Conservation (phyloP, 2,797 vertebrate genomes). For the Percopsis omiscomaycus region DNA sequence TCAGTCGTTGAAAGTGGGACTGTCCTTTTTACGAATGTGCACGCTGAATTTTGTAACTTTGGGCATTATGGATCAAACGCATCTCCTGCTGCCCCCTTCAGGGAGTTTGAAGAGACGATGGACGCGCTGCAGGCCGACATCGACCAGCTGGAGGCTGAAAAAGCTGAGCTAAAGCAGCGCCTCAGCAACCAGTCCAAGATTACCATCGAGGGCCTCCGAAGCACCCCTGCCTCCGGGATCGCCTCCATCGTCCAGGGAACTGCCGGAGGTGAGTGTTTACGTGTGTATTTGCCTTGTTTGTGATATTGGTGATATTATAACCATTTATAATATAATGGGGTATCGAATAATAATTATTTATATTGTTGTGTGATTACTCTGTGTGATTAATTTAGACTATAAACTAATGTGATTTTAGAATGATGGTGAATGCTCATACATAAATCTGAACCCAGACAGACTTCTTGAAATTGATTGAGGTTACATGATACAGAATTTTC, state of each 20-base stretch:
- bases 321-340: background rate
- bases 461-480: too few species aligned
- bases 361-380: too few species aligned
- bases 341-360: too few species aligned
- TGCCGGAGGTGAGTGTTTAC: conserved; percentile 76
- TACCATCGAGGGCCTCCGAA: conserved; percentile 86
- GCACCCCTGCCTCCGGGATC: conserved; percentile 81
- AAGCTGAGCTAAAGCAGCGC: conserved; percentile 90
- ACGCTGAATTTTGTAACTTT: background rate
- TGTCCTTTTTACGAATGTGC: background rate
- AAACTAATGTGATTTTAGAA: too few species aligned
- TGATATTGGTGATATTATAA: background rate
- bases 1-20: background rate
- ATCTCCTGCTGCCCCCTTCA: conserved; percentile 46
- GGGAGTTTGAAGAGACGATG: conserved; percentile 99
- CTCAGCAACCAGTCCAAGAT: conserved; percentile 90
- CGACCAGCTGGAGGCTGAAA: conserved; percentile 95
- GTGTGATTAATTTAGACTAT: too few species aligned
- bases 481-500: too few species aligned
- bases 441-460: too few species aligned
- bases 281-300: background rate
- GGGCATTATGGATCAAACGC: too few species aligned
- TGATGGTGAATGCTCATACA: too few species aligned
- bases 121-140: conserved; percentile 96
- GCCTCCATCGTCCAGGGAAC: conserved; percentile 89